Evolutionary conservation across 2,888 invertebrate genomes (phyloP), one percentile per base, ranked within the genome.

Genomic region (Agelastica alni): DNA sequence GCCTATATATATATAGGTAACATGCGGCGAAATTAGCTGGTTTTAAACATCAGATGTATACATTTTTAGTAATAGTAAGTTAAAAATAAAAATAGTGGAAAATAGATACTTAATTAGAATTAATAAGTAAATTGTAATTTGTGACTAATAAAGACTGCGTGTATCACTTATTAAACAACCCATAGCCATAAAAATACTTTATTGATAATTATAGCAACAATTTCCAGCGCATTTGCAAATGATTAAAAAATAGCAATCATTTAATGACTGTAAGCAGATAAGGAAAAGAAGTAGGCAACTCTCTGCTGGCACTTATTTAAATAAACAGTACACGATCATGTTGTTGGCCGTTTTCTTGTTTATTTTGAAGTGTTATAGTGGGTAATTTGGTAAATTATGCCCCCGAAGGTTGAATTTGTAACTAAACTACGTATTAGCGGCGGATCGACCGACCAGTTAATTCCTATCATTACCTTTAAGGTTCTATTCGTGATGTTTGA

Each of bases 381-480:
- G 75, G 77, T 77, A 77, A 77, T 77, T 77, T 77, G 70, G 76
- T 77, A 77, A 82, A 82, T 82, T 82, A 81, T 77, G 79, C 77
- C 80, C 82, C 80, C 77, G 75, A 74, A 79, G 81, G 79, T 77
- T 77, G 80, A 81, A 81, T 81, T 82, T 81, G 81, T 80, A 81
- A 80, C 81, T 82, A 82, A 82, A 82, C 81, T 82, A 81, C 78
- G 80, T 81, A 82, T 82, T 82, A 82, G 81, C 81, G 80, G 81
- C 77, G 80, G 79, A 81, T 82, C 81, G 81, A 77, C 79, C 78
- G 78, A 80, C 76, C 79, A 78, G 78, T 79, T 82, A 77, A 78
- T 78, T 72, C 75, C 78, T 77, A 77, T 78, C 76, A 78, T 78
- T 77, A 76, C 72, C 73, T 72, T 73, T 75, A 74, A 75, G 74